Conservation (phyloP, 2,113 vertebrate species). For the Apus apus region DNA sequence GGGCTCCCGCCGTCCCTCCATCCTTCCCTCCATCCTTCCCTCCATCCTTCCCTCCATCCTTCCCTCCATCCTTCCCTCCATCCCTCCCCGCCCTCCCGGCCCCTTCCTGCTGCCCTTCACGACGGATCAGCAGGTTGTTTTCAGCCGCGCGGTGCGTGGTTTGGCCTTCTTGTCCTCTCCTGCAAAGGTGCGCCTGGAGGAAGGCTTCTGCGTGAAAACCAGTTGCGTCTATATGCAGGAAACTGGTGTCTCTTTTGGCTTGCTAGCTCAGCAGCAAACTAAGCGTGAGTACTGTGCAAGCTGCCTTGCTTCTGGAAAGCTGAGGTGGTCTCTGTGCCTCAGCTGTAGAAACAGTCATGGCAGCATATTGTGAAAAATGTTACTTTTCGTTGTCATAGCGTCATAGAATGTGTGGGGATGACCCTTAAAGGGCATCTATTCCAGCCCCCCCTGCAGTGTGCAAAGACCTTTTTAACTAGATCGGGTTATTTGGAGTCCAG, state of each 20-base stretch:
- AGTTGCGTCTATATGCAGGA: accelerated
- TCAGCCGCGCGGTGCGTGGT: accelerated
- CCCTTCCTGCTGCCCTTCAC: background rate
- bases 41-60: too few species aligned
- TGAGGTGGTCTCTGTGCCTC: accelerated
- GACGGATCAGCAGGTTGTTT: too few species aligned
- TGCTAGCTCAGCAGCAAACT: accelerated
- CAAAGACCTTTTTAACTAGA: too few species aligned
- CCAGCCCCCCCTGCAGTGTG: too few species aligned
- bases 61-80: too few species aligned
- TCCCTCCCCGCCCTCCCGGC: too few species aligned
- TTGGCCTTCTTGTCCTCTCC: accelerated
- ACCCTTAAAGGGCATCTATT: too few species aligned
- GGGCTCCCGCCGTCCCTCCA: too few species aligned
- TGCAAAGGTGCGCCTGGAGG: accelerated
- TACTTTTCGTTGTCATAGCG: accelerated
- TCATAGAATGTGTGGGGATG: too few species aligned
- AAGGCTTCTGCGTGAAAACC: accelerated
- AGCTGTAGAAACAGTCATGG: accelerated
- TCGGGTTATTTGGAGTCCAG: too few species aligned
- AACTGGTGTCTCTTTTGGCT: accelerated
- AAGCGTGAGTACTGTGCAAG: accelerated
- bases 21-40: too few species aligned
- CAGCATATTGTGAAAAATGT: accelerated
- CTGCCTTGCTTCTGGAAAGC: background rate